Percentiles rank a stretch among this genome's conserved stretches.
Evolutionary conservation across 2,888 invertebrate genomes (phyloP).

Genomic region (Eilema sororculum): DNA sequence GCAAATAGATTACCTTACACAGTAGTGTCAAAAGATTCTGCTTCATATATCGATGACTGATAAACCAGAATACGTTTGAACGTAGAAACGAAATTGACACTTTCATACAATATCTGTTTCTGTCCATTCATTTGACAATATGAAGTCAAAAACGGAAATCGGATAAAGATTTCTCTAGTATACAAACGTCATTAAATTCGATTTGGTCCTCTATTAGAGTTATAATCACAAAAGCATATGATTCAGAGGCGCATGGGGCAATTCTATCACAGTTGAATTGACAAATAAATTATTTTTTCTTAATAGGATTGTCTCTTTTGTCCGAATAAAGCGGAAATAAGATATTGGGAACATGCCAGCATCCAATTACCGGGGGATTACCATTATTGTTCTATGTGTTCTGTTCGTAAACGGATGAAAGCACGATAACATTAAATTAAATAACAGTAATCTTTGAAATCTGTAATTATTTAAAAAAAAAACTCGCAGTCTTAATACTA

Average conservation of each 20-base stretch:
- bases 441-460: background rate
- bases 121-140: too few species aligned
- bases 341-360: background rate
- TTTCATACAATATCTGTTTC: background rate
- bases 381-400: constrained; percentile 4
- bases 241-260: background rate
- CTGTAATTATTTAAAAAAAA: background rate
- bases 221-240: background rate
- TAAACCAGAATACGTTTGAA: constrained; percentile 8
- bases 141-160: too few species aligned
- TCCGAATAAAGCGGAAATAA: background rate
- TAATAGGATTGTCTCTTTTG: background rate
- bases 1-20: too few species aligned
- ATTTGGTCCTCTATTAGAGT: background rate
- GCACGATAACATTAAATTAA: background rate
- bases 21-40: too few species aligned
- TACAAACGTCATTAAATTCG: background rate
- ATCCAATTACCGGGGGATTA: constrained; percentile 27
- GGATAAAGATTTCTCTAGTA: background rate
- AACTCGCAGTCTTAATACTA: background rate
- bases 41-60: constrained; percentile 13
- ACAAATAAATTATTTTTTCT: background rate
- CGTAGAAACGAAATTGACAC: too few species aligned
- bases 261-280: background rate
- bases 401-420: background rate